Evolutionary conservation across 2,888 invertebrate species (phyloP), one percentile per base, ranked within the genome.

Genomic region (Noctua janthe): DNA sequence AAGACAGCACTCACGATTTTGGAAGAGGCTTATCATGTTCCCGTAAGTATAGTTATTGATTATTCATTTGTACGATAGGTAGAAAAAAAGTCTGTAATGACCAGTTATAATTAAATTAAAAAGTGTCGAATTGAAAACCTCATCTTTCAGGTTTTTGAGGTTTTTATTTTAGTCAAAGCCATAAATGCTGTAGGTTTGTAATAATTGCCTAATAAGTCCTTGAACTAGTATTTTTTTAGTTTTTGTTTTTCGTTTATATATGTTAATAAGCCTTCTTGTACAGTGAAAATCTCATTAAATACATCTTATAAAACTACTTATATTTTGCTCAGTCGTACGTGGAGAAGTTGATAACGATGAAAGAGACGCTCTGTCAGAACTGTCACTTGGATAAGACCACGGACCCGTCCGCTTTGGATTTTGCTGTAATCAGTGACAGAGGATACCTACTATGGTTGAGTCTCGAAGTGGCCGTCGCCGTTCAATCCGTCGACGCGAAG

Each of bases 11-110:
- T 99, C 77, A 97, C 98, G 87, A 98, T 98, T 79, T 97, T 99
- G 69, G 99, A 99, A 92, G 99, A 99, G 97, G 99, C 99, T n/a
- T 99, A 99, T 93, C 99, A 99, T 95, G 98, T 99, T 86, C 98
- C 98, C 92, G 98, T 98, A 91, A 97, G 97, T 86, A 8, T 56
- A 56, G 17, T 67, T 64, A 62, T 29, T 64, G 39, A 39, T 39
- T 39, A 39, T 39, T 39, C 39, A 39, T 39, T 39, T 39, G 39
- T 39, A 39, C 39, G 5, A 39, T 39, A 39, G 39, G 39, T 39
- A 39, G 39, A 39, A 35, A 35, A 35, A 35, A 35, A 35, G 3
- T 35, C 35, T 35, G 35, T 35, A 35, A 35, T 35, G 35, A 35
- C 35, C 35, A 35, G 35, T 35, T 35, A 35, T 35, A 35, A 39